A percentile compares a stretch with the other conserved stretches of the same genome.
Evolutionary conservation across 1,140 invertebrate species (phyloP).

Genomic region (Spodoptera frugiperda): DNA sequence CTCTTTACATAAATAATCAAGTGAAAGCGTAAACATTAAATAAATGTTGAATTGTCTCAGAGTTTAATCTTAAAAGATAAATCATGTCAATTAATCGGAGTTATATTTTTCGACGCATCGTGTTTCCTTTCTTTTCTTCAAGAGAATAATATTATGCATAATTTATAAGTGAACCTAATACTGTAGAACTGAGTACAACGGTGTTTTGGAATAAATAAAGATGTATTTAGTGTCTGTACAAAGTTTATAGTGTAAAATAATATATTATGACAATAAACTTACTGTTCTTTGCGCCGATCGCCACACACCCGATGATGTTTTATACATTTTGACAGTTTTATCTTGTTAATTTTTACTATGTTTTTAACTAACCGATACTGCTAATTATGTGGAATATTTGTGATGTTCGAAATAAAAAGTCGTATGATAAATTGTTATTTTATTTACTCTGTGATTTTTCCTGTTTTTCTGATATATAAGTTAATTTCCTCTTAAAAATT

Average conservation of each 20-base stretch:
- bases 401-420: conserved; percentile 70
- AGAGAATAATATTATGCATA: background rate
- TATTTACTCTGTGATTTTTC: background rate
- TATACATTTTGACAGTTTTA: conserved; percentile 50
- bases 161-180: background rate
- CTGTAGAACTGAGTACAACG: conserved; percentile 13
- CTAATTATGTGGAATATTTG: conserved; percentile 65
- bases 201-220: conserved; percentile 8
- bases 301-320: conserved; percentile 30
- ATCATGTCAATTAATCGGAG: conserved; percentile 32
- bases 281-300: background rate
- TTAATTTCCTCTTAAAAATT: too few relatives aligned
- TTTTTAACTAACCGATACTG: conserved; percentile 58
- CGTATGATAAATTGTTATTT: conserved; percentile 36
- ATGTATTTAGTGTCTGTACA: conserved; percentile 18
- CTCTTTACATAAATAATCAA: too few relatives aligned
- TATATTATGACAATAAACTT: conserved; percentile 39
- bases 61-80: background rate
- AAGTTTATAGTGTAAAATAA: background rate
- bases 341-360: conserved; percentile 50
- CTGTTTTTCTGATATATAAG: too few relatives aligned
- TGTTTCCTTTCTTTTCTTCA: background rate
- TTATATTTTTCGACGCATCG: conserved; percentile 15
- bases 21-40: too few relatives aligned
- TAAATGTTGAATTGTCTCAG: too few relatives aligned